A percentile compares a stretch with the other conserved stretches of the same genome.
phyloP scores from a whole-genome alignment of 53 echinoderm and acorn worm genomes.

The Patiria pectinifera region DNA sequence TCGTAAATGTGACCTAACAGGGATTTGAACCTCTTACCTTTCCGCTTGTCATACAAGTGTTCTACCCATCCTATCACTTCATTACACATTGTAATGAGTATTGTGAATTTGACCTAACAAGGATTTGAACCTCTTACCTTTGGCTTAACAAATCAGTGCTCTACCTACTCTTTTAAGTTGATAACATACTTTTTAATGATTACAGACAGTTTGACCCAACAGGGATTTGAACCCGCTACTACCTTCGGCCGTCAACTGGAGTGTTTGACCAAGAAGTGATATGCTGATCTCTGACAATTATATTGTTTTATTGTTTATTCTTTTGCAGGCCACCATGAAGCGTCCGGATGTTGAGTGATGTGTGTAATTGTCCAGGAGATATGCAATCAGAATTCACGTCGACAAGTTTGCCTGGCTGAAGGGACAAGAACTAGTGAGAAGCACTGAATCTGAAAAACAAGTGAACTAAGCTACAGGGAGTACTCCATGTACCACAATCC shows the following conservation, averaged over 20 bases:
- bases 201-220: neutral
- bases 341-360: conserved; percentile 3
- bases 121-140: neutral
- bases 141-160: neutral
- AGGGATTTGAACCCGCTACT: neutral
- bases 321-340: conserved; percentile 25
- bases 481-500: too few relatives aligned
- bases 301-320: neutral
- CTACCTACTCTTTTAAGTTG: neutral
- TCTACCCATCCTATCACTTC: neutral
- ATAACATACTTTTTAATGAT: neutral
- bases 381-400: neutral
- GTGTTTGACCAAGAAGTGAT: too few relatives aligned
- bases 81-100: neutral
- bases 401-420: neutral
- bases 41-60: neutral
- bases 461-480: neutral
- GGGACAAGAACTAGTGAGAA: neutral
- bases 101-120: neutral
- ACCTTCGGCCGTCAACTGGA: too few relatives aligned
- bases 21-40: neutral
- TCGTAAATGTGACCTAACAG: neutral
- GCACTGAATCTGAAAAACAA: neutral
- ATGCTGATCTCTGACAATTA: neutral
- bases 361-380: neutral